Base-by-base conservation (phyloP, 2,888 invertebrate species). In the Adineta ricciae region DNA sequence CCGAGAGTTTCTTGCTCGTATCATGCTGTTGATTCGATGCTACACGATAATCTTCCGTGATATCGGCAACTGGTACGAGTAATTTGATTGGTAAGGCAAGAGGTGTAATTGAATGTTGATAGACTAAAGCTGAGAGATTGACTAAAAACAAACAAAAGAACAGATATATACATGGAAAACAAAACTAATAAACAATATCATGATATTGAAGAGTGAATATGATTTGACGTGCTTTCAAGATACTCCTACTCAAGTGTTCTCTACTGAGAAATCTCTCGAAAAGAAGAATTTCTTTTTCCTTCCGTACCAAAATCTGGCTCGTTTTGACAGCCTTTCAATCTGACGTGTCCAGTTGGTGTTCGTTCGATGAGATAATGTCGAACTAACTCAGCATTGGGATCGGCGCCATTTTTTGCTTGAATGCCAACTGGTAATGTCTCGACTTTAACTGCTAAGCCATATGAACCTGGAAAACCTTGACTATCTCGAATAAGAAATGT, bases 351-450 rank as follows among this genome's bases (percentile, higher is more conserved):
- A 87, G 95, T 93, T 38, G 95, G 94, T 36, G 97, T 96, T 9
- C 97, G 97, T 90, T 99, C 98, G 87, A 99, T 96, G 84, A 99
- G 93, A 92, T 98, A 99, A 91, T 99, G 98, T 32, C 98, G 93
- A 85, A 98, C 97, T 73, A 95, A 92, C 89, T 96, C 95, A 88
- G 94, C 94, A 27, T 92, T 92, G 9, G 93, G 92, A 87, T 93
- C 93, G 85, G 92, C 92, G 11, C 83, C 78, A 41, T 38, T 87
- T 88, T 90, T 89, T 21, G 88, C 88, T 87, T 89, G 89, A 27
- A 88, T 87, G 87, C 92, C 91, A 27, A 95, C 94, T 19, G 96
- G 96, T 46, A 95, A 94, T 64, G 93, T 93, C 9, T 94, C 94
- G 9, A 98, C 97, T 89, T 96, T 93, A 86, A 99, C 92, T 2